Base-by-base conservation (phyloP, 2,797 vertebrate genomes). In the Lophotriccus pileatus region DNA sequence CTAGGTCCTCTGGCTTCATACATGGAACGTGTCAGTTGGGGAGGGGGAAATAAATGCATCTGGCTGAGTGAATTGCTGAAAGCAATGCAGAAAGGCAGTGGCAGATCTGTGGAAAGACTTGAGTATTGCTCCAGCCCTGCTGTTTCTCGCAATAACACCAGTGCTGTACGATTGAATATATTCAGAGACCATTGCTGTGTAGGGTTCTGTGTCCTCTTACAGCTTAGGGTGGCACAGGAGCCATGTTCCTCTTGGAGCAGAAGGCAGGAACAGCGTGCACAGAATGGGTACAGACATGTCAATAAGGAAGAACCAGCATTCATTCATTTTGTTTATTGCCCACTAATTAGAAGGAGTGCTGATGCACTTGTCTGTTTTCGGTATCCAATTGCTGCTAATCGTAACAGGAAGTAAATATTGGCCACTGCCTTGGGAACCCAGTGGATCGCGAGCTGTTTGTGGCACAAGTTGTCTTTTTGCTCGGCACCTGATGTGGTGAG, bases 1-100 rank as follows among this genome's bases (percentile, higher is more conserved):
- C 23, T 1, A 1, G 55, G 41, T 32, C 39, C 56, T 76, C 43
- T 79, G 72, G n/a, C 34, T 60, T 87, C 44, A 15, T 53, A 30
- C 5, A 1, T 44, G 64, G n/a, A 47, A 52, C 1, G 0, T 14
- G 44, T 50, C 59, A 9, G 1, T 13, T 6, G 3, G 6, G 5
- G 28, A 16, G 32, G 27, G 58, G 11, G 25, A 30, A 72, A 44
- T 62, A 75, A 64, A 28, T 32, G 17, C 43, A 39, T 15, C 7
- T 15, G 16, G n/a, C 30, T 9, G n/a, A 84, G 73, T 11, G 36
- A 76, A 69, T 67, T 34, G n/a, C 36, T 69, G 30, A 66, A 43
- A 80, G 21, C 37, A 52, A 6, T 36, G 36, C 39, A 53, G 72
- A 69, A 90, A 60, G 43, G 22, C 55, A 67, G 11, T 10, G 39